A percentile compares a stretch with the other conserved stretches of the same genome.
Conservation (phyloP, 2,797 vertebrate genomes). For the Tangara arthus region DNA sequence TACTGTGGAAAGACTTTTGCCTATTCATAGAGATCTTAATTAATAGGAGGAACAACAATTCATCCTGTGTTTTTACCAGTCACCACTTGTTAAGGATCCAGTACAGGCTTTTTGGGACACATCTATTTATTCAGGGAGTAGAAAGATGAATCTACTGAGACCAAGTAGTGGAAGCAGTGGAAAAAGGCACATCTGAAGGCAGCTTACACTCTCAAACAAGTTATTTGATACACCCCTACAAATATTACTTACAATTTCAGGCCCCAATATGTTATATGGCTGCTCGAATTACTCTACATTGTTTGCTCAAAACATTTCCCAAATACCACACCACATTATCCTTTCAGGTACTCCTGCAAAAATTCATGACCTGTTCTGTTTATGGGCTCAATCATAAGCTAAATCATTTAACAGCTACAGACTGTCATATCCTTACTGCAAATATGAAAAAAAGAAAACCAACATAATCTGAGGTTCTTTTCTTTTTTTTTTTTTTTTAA, state of each 20-base stretch:
- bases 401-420: not conserved
- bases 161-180: not conserved
- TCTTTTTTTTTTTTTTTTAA: not conserved
- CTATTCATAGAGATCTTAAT: not conserved
- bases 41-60: not conserved
- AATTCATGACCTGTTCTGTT: not conserved
- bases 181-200: not conserved
- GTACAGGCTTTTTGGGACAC: not conserved
- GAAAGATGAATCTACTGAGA: not conserved
- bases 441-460: not conserved
- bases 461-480: not conserved
- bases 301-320: not conserved
- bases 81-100: not conserved
- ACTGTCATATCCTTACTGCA: not conserved
- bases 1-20: not conserved
- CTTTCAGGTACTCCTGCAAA: not conserved
- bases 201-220: not conserved
- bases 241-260: not conserved
- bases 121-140: not conserved
- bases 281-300: not conserved
- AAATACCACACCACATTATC: not conserved
- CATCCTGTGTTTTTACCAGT: not conserved
- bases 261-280: rapidly evolving
- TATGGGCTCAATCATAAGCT: not conserved
- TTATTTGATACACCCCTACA: not conserved